Conservation (phyloP, 1,140 invertebrate genomes). For the Euura saliciscinereae region DNA sequence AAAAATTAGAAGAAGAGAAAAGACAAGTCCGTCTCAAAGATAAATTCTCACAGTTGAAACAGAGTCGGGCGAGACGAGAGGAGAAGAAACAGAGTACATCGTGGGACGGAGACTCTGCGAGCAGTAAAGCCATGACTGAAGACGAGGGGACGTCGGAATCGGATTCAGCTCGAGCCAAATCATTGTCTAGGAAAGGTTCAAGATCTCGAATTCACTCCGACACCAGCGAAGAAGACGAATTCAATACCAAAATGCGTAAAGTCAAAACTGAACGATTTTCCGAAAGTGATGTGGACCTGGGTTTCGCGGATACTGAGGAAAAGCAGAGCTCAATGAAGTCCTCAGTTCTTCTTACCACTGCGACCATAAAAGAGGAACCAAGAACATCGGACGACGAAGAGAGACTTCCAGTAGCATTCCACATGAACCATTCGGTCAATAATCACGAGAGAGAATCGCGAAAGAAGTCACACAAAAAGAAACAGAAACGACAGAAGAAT, state of each 20-base stretch:
- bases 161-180: constrained; percentile 58
- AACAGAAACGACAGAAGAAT: constrained; percentile 78
- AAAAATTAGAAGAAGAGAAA: constrained; percentile 88
- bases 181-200: constrained; percentile 54
- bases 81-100: constrained; percentile 87
- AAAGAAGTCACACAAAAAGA: constrained; percentile 81
- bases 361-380: constrained; percentile 52
- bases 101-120: constrained; percentile 83
- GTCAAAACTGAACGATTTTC: constrained; percentile 55
- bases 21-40: constrained; percentile 78
- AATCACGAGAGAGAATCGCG: constrained; percentile 59
- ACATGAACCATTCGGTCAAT: constrained; percentile 44
- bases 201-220: constrained; percentile 66
- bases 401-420: constrained; percentile 41
- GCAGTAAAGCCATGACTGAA: constrained; percentile 61
- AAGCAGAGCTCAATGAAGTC: constrained; percentile 51
- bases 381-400: constrained; percentile 57
- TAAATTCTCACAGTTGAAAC: constrained; percentile 87
- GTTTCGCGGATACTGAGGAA: constrained; percentile 61
- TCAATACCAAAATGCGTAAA: constrained; percentile 52
- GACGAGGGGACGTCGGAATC: constrained; percentile 56
- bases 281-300: constrained; percentile 64
- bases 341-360: constrained; percentile 43
- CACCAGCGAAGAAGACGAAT: constrained; percentile 66
- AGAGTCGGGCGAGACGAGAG: constrained; percentile 81